A percentile compares a stretch with the other conserved stretches of the same genome.
Evolutionary conservation across 2,888 invertebrate genomes (phyloP).

Genomic region (Scrobipalpa atriplicella): DNA sequence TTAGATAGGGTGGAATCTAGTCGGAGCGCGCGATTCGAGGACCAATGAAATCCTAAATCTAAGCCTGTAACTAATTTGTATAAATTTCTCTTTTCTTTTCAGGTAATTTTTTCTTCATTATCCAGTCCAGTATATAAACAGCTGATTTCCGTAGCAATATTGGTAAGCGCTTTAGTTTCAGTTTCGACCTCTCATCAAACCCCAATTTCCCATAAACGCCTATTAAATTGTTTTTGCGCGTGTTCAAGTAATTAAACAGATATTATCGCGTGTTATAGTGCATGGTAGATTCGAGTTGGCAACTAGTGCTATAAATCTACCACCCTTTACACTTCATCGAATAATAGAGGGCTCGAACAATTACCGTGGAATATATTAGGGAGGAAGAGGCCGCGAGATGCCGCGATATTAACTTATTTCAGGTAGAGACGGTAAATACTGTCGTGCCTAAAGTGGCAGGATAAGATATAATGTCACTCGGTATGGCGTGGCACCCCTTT

Average conservation of each 20-base stretch:
- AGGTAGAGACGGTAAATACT: slow-evolving; percentile 59
- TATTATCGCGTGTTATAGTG: slow-evolving; percentile 60
- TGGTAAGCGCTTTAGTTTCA: background rate
- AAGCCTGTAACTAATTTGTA: background rate
- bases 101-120: slow-evolving; percentile 32
- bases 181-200: slow-evolving; percentile 26
- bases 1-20: no score
- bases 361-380: slow-evolving; percentile 66
- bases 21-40: no score
- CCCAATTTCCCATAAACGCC: slow-evolving; percentile 32
- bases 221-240: slow-evolving; percentile 40
- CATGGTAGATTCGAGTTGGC: slow-evolving; percentile 53
- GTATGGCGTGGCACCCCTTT: background rate
- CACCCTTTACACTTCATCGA: slow-evolving; percentile 74
- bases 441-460: slow-evolving; percentile 47
- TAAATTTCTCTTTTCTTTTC: slow-evolving; percentile 32
- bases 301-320: slow-evolving; percentile 73
- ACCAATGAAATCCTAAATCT: no score
- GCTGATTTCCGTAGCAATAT: background rate
- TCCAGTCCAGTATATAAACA: background rate
- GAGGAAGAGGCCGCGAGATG: slow-evolving; percentile 50
- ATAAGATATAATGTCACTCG: slow-evolving; percentile 45
- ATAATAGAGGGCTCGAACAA: slow-evolving; percentile 72
- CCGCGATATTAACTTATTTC: slow-evolving; percentile 66
- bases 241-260: slow-evolving; percentile 60